Percentiles rank a stretch among this genome's conserved stretches.
These are phyloP conservation scores for Akabosia matsudoensis DNA, from an alignment of 1,140 invertebrate species.

Conservation along the genomic window DNA sequence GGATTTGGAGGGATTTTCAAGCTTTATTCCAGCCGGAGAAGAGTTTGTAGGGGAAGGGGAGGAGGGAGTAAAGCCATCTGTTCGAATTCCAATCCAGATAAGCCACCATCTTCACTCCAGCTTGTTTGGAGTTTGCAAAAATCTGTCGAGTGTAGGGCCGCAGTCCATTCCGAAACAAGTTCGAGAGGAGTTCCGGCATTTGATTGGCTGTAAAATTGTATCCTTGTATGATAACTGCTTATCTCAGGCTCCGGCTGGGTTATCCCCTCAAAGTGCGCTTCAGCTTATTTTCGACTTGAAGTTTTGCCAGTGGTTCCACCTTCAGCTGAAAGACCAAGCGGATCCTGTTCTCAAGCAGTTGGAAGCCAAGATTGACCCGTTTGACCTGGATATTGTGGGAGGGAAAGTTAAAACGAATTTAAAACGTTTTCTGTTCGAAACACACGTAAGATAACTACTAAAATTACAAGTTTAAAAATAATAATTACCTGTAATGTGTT, in stretches of 20 bases:
- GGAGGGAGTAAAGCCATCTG: constrained; percentile 37
- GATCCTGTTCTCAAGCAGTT: constrained; percentile 23
- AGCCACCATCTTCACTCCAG: constrained; percentile 37
- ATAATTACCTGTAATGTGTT: background rate
- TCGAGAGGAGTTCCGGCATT: constrained; percentile 34
- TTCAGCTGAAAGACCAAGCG: constrained; percentile 26
- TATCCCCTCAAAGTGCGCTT: constrained; percentile 36
- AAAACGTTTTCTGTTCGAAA: constrained; percentile 45
- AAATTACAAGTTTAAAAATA: constrained; percentile 9
- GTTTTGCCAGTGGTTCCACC: constrained; percentile 46
- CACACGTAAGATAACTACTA: constrained; percentile 38
- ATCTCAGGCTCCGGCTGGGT: background rate
- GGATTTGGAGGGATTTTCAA: background rate
- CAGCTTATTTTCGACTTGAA: constrained; percentile 46
- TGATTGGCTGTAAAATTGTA: constrained; percentile 32
- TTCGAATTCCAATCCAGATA: constrained; percentile 43
- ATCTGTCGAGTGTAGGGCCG: constrained; percentile 38
- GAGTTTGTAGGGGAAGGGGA: constrained; percentile 28
- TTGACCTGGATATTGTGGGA: constrained; percentile 44
- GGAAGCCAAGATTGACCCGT: constrained; percentile 37
- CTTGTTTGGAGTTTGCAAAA: constrained; percentile 35
- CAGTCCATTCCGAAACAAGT: constrained; percentile 45
- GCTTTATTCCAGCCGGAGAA: constrained; percentile 39
- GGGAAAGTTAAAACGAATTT: constrained; percentile 37
- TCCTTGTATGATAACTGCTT: constrained; percentile 21